phyloP scores from a whole-genome alignment of 2,888 invertebrate species.

The Agrotis puta region DNA sequence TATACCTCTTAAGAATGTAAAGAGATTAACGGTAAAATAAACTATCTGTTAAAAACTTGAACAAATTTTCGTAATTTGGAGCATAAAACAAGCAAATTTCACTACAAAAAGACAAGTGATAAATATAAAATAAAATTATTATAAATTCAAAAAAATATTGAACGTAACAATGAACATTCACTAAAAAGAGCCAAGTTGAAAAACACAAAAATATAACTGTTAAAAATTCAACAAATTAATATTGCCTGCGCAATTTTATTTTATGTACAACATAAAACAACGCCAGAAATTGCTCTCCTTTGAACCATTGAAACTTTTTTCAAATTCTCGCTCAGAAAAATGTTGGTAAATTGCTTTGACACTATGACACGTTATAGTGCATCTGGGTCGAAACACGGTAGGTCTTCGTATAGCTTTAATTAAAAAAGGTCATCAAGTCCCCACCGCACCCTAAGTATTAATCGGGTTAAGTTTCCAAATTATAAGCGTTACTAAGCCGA shows the following conservation, averaged over 20 bases:
- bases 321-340: slow-evolving; percentile 13
- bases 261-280: slow-evolving; percentile 2
- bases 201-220: background rate
- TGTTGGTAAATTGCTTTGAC: slow-evolving; percentile 15
- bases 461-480: slow-evolving; percentile 1
- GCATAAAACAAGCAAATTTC: too few relatives aligned
- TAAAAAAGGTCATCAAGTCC: slow-evolving; percentile 42
- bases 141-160: too few relatives aligned
- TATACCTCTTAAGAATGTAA: too few relatives aligned
- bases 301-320: slow-evolving; percentile 23
- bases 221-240: background rate
- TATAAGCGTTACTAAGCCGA: background rate
- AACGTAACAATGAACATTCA: too few relatives aligned
- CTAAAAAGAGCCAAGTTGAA: background rate
- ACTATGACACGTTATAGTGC: slow-evolving; percentile 37
- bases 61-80: too few relatives aligned
- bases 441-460: slow-evolving; percentile 27
- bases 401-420: slow-evolving; percentile 42
- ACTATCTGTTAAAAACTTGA: too few relatives aligned
- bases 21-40: too few relatives aligned
- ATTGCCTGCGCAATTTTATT: slow-evolving; percentile 7
- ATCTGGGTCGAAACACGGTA: slow-evolving; percentile 31
- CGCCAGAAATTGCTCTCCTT: slow-evolving; percentile 8
- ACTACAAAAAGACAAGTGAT: too few relatives aligned
- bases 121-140: too few relatives aligned